These are phyloP conservation scores for Epicauta chinensis DNA, from an alignment of 1,140 invertebrate species.

Conservation along the genomic window DNA sequence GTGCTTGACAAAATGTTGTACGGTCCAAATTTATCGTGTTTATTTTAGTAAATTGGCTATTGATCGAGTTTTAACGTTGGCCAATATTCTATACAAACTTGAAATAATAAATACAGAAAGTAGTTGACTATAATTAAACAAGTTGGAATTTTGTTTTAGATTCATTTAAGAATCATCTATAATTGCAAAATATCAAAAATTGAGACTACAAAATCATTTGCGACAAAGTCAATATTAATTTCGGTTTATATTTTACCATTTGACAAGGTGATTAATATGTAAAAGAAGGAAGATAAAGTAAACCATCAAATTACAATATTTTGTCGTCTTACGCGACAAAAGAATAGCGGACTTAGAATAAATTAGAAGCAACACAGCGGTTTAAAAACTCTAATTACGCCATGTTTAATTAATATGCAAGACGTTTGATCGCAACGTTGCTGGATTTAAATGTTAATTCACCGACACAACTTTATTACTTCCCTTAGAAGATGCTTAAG, in stretches of 20 bases:
- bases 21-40: too few relatives aligned
- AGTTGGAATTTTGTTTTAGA: background rate
- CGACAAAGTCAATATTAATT: conserved; percentile 35
- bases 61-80: too few relatives aligned
- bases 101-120: too few relatives aligned
- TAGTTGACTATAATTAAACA: conserved; percentile 3
- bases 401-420: conserved; percentile 42
- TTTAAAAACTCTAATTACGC: conserved; percentile 43
- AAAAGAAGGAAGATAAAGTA: conserved; percentile 36
- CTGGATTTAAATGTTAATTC: conserved; percentile 40
- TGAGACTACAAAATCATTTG: conserved; percentile 17
- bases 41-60: too few relatives aligned
- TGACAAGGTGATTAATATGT: conserved; percentile 38
- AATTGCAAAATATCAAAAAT: background rate
- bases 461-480: conserved; percentile 35
- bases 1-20: too few relatives aligned
- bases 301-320: conserved; percentile 42
- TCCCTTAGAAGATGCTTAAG: conserved; percentile 9
- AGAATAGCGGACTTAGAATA: conserved; percentile 39
- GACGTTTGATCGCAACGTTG: conserved; percentile 39
- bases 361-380: conserved; percentile 35
- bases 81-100: too few relatives aligned
- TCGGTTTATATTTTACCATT: conserved; percentile 36
- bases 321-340: conserved; percentile 34
- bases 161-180: background rate